Evolutionary conservation across 2,888 invertebrate species (phyloP).

Genomic region (Sussaba pulchella): DNA sequence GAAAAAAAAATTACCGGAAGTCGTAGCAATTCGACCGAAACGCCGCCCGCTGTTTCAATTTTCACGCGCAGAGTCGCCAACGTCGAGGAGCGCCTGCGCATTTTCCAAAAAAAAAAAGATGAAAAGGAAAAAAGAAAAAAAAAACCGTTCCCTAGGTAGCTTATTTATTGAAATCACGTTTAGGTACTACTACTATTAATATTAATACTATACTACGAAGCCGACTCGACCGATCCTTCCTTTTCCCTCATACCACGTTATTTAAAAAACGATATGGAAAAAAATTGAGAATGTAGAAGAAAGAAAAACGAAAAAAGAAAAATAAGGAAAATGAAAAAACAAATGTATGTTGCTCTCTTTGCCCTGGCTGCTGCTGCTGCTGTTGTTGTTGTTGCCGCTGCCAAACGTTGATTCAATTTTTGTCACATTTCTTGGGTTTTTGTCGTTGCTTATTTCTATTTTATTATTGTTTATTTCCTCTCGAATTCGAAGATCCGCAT

Average conservation of each 20-base stretch:
- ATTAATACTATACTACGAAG: constrained; percentile 58
- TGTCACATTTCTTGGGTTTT: background rate
- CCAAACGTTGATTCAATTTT: constrained; percentile 36
- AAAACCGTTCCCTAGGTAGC: constrained; percentile 81
- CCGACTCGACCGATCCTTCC: constrained; percentile 70
- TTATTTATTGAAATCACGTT: constrained; percentile 83
- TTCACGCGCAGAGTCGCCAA: constrained; percentile 75
- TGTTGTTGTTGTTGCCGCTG: constrained; percentile 55
- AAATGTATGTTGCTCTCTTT: constrained; percentile 64
- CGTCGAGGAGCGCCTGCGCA: constrained; percentile 78
- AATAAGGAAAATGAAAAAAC: constrained; percentile 42
- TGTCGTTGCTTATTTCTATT: background rate
- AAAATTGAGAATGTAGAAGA: constrained; percentile 36
- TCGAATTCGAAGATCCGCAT: constrained; percentile 61
- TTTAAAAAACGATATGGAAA: constrained; percentile 50
- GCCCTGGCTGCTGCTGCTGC: constrained; percentile 59
- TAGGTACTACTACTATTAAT: constrained; percentile 71
- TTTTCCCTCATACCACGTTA: constrained; percentile 68
- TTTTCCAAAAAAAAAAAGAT: constrained; percentile 58
- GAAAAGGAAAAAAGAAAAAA: constrained; percentile 45
- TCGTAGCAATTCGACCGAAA: constrained; percentile 35
- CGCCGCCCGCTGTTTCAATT: constrained; percentile 62
- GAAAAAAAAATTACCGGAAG: constrained; percentile 6
- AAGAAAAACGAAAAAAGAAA: constrained; percentile 29
- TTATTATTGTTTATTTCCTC: constrained; percentile 27